Conservation (phyloP, 2,888 invertebrate species). For the Mimas tiliae region DNA sequence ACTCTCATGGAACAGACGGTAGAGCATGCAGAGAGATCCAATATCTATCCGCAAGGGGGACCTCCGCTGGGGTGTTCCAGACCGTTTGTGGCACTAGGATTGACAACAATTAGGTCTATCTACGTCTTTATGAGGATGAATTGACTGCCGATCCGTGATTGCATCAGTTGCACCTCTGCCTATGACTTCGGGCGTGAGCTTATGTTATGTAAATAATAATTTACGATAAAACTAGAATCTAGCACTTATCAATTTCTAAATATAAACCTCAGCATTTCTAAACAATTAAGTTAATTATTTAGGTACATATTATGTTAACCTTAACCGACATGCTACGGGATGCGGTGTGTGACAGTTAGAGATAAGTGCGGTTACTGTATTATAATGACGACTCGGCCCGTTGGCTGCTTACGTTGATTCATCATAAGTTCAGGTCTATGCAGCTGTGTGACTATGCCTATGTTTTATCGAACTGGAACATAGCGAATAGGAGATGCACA, state of each 20-base stretch:
- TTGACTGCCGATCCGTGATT: too few species aligned
- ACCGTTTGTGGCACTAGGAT: too few species aligned
- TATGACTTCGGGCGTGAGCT: too few species aligned
- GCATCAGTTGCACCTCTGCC: too few species aligned
- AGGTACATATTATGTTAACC: background rate
- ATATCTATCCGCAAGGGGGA: too few species aligned
- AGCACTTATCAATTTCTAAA: background rate
- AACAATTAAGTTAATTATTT: background rate
- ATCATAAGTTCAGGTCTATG: conserved; percentile 14
- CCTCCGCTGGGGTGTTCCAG: too few species aligned
- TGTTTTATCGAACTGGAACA: background rate
- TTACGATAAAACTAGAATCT: background rate
- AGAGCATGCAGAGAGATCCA: too few species aligned
- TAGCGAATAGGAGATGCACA: too few species aligned
- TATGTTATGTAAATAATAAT: too few species aligned
- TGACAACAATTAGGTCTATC: too few species aligned
- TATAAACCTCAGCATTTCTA: background rate
- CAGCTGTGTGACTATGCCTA: conserved; percentile 9
- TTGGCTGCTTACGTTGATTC: conserved; percentile 58
- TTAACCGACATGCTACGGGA: conserved; percentile 39
- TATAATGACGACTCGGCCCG: conserved; percentile 65
- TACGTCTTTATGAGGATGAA: too few species aligned
- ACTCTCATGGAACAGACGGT: too few species aligned
- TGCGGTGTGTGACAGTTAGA: conserved; percentile 70
- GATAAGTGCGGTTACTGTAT: conserved; percentile 75